These are phyloP conservation scores for Physella acuta DNA, from an alignment of 1,140 invertebrate species.

Conservation along the genomic window DNA sequence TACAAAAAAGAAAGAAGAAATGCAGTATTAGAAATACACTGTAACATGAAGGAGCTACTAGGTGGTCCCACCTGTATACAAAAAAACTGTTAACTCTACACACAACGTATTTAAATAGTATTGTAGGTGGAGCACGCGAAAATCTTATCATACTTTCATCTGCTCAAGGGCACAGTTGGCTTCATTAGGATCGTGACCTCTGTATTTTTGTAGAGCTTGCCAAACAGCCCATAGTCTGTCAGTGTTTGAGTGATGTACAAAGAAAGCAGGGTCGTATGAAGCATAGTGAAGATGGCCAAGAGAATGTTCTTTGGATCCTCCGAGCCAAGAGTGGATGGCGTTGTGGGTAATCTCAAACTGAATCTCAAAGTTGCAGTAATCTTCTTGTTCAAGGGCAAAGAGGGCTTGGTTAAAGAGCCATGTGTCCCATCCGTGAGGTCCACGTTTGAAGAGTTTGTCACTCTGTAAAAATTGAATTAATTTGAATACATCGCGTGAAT, in stretches of 20 bases:
- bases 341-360: conserved; percentile 38
- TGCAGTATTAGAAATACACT: too few relatives aligned
- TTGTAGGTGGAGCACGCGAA: too few relatives aligned
- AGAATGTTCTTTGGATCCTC: conserved; percentile 28
- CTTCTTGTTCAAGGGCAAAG: conserved; percentile 34
- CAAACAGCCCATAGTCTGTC: conserved; percentile 36
- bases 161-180: conserved; percentile 34
- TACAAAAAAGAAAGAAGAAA: background rate
- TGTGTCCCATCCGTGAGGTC: conserved; percentile 29
- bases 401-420: conserved; percentile 30
- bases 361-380: conserved; percentile 38
- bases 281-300: conserved; percentile 35
- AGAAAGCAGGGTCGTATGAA: conserved; percentile 34
- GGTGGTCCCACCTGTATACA: too few relatives aligned
- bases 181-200: conserved; percentile 28
- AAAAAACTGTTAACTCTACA: too few relatives aligned
- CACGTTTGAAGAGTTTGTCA: conserved; percentile 10
- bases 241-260: conserved; percentile 31
- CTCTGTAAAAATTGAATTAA: too few relatives aligned
- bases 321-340: conserved; percentile 33
- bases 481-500: too few relatives aligned
- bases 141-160: conserved; percentile 21
- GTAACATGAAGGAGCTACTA: too few relatives aligned
- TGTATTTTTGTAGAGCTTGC: conserved; percentile 33
- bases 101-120: too few relatives aligned